Conservation (phyloP, 1,140 invertebrate genomes). For the Galleria mellonella region DNA sequence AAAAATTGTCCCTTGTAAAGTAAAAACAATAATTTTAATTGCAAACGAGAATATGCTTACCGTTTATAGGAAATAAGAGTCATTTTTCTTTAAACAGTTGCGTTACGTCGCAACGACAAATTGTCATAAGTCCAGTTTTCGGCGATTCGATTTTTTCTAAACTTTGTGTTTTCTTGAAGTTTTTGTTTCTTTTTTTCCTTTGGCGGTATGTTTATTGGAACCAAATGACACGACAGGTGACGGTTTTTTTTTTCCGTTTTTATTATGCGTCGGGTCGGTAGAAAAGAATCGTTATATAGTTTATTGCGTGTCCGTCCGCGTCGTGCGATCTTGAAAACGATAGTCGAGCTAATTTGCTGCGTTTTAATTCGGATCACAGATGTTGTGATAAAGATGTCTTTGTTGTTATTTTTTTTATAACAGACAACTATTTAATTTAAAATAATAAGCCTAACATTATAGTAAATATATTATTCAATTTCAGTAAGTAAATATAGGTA, state of each 20-base stretch:
- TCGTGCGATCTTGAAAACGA: constrained; percentile 35
- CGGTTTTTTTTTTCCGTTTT: constrained; percentile 43
- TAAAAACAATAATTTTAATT: constrained; percentile 11
- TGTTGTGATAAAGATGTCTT: constrained; percentile 43
- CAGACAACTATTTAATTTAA: neutral
- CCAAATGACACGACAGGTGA: constrained; percentile 73
- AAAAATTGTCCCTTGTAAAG: constrained; percentile 54
- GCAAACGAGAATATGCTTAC: neutral
- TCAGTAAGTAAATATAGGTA: no score
- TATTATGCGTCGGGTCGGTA: constrained; percentile 25
- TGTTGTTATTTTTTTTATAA: constrained; percentile 3
- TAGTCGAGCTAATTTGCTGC: constrained; percentile 51
- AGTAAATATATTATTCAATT: constrained; percentile 1
- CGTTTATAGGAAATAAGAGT: neutral
- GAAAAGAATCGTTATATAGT: constrained; percentile 61
- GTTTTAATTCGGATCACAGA: constrained; percentile 47
- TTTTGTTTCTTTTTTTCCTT: constrained; percentile 21
- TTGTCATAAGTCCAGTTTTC: constrained; percentile 56
- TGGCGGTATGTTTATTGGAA: constrained; percentile 63
- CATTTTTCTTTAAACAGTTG: neutral
- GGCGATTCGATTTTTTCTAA: constrained; percentile 49
- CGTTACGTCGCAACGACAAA: constrained; percentile 19
- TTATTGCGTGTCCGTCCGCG: constrained; percentile 56
- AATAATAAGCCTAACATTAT: neutral
- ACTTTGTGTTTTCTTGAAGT: constrained; percentile 43